Evolutionary conservation across 2,888 invertebrate species (phyloP).

Genomic region (Hydroisotoma schaefferi): DNA sequence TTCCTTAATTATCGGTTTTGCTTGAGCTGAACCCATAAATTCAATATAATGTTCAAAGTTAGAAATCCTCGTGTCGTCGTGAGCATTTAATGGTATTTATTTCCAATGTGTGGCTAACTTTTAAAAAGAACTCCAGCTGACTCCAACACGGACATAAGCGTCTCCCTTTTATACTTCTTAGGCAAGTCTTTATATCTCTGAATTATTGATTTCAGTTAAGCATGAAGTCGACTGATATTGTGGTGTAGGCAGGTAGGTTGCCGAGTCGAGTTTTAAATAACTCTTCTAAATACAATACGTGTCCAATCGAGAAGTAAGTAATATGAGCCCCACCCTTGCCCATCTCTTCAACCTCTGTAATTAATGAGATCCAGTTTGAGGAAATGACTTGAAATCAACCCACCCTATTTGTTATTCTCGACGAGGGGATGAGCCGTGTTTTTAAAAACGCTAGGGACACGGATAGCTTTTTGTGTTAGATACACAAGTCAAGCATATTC

Average conservation of each 20-base stretch:
- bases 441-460: no score
- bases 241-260: neutral
- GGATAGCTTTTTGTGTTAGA: no score
- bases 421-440: neutral
- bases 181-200: no score
- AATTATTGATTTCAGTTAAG: no score
- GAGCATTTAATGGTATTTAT: neutral
- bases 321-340: constrained; percentile 3
- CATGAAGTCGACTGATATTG: no score
- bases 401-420: constrained; percentile 5
- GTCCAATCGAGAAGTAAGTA: constrained; percentile 1
- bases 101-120: neutral
- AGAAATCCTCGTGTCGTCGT: neutral
- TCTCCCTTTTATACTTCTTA: no score
- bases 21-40: constrained; percentile 3
- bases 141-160: no score
- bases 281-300: neutral
- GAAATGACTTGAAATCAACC: constrained; percentile 3
- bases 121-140: constrained; percentile 1
- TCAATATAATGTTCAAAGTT: neutral
- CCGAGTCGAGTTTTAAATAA: neutral
- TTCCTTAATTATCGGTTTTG: constrained; percentile 12
- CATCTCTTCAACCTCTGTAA: constrained; percentile 3
- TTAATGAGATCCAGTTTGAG: constrained; percentile 13
- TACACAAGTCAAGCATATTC: no score